Base-by-base conservation (phyloP, 2,888 invertebrate genomes). In the Phaonia tiefii region DNA sequence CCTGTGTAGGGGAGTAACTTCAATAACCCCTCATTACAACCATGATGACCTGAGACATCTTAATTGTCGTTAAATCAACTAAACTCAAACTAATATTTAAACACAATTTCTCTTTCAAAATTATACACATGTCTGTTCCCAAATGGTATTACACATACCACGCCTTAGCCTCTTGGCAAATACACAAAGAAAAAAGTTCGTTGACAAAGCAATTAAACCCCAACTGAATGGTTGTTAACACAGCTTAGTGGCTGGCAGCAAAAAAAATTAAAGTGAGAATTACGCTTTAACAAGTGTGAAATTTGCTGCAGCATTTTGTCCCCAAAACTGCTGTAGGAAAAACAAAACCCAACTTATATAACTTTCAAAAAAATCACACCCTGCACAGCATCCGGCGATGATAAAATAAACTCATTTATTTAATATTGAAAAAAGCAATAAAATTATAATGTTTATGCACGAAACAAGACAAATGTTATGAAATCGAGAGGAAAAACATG, bases 171-270 rank as follows among this genome's bases (percentile, higher is more conserved):
- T n/a, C n/a, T n/a, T n/a, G n/a, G n/a, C n/a, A 2, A 44, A n/a
- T 13, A 3, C 31, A 5, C 31, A 31, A 31, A 22, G 22, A 10
- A 42, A 60, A 60, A 63, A 63, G 63, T 39, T 63, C 63, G 63
- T 42, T 37, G 63, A 39, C 63, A 42, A 20, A 60, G 13, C 63
- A 63, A 63, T 63, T 63, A 63, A 63, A 63, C 42, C 13, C 22
- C 17, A 42, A 13, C 37, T 63, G 39, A 63, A 22, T 63, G 42
- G 5, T n/a, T 51, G 51, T 58, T 31, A 25, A 54, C 54, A 31
- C 17, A 22, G 17, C 22, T 63, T 63, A 63, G 11, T 63, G 42
- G 5, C 31, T 51, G 20, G 15, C 8, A 25, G 22, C 25, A 22
- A 54, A 54, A 20, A 20, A 22, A 25, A 46, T 15, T 15, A 46